These are phyloP conservation scores for Myotis brandtii DNA, from an alignment of 2,113 vertebrate genomes.

Conservation along the genomic window DNA sequence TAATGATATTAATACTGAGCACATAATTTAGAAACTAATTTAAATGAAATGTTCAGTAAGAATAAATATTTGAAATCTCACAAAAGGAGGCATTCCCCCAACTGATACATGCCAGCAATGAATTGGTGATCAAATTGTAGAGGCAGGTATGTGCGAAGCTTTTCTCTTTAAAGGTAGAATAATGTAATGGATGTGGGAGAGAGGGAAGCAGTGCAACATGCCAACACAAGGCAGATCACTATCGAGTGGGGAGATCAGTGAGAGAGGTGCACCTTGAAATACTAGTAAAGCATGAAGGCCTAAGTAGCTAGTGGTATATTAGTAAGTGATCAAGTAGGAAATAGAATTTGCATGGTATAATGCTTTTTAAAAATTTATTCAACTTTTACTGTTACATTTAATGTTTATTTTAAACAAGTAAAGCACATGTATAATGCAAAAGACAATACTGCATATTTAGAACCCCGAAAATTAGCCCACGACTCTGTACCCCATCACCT, in stretches of 20 bases:
- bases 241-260: background rate
- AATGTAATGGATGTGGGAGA: background rate
- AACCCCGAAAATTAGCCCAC: background rate
- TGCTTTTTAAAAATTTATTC: background rate
- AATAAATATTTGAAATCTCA: background rate
- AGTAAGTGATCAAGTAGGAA: background rate
- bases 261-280: background rate
- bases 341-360: background rate
- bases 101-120: background rate
- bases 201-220: background rate
- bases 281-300: background rate
- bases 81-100: background rate
- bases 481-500: background rate
- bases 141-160: background rate
- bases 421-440: background rate
- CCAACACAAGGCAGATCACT: background rate
- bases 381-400: background rate
- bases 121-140: background rate
- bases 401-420: constrained; percentile 23
- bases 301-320: background rate
- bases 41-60: background rate
- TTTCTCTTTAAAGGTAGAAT: background rate
- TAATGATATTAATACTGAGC: background rate
- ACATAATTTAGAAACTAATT: background rate
- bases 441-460: background rate